Base-by-base conservation (phyloP, 2,797 vertebrate genomes). In the Champsocephalus gunnari region DNA sequence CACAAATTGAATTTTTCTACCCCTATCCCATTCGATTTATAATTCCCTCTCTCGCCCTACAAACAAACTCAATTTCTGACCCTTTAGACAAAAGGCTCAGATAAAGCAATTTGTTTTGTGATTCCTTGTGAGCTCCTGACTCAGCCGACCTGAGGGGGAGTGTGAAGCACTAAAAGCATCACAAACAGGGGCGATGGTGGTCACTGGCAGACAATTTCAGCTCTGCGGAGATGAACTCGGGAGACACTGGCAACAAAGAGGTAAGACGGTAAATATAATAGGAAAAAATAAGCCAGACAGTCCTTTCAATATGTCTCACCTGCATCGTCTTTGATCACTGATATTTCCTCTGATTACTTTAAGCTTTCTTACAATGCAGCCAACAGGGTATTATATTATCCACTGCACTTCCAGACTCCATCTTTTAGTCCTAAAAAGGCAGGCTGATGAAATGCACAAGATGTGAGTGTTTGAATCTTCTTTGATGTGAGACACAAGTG, bases 41-140 rank as follows among this genome's bases (percentile, higher is more conserved):
- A 92, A 93, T 93, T 92, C 83, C 74, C 54, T 89, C 77, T 81
- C 79, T 89, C 59, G 57, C 87, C 84, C 80, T 63, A 65, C 84
- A 61, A 86, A 82, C 78, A 92, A 94, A 94, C 90, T 93, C 90
- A 74, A 91, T 94, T 92, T 89, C 87, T 93, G 89, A 93, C 91
- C 92, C 90, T 79, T 90, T 87, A 92, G 90, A 94, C 87, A 86
- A 92, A 92, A 92, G 84, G 79, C 87, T 75, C 83, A 80, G 87
- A 95, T 92, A 92, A 89, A 90, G 88, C 88, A 93, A 94, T 94
- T 93, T 94, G 87, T 80, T 38, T 80, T 74, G 82, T 70, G 82
- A 90, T 87, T 87, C 62, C 50, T 64, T 75, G 89, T 83, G 88
- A 91, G 82, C 80, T 84, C 49, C 74, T 53, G 48, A 78, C 84